Evolutionary conservation across 2,888 invertebrate species (phyloP).

Genomic region (Limnephilus marmoratus): DNA sequence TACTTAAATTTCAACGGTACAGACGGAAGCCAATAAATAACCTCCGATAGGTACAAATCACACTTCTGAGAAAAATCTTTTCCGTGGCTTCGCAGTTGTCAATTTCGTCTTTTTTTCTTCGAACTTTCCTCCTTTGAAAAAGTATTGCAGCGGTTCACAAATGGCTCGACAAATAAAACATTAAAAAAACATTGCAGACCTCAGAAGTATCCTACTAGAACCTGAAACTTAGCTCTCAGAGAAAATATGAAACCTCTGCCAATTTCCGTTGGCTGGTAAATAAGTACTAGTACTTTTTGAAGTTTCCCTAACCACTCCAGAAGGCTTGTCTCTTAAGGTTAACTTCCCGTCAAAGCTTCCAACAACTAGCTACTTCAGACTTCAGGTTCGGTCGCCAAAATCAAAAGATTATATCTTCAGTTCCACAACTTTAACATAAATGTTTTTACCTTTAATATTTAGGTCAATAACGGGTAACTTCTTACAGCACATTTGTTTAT

Average conservation of each 20-base stretch:
- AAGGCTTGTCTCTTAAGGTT: constrained; percentile 36
- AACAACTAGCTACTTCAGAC: constrained; percentile 41
- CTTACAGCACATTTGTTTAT: neutral
- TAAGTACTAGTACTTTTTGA: neutral
- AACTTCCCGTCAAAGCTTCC: constrained; percentile 46
- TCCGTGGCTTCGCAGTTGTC: too few relatives aligned
- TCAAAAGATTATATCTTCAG: constrained; percentile 5
- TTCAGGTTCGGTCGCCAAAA: constrained; percentile 17
- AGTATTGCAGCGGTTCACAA: neutral
- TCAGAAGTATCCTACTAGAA: constrained; percentile 10
- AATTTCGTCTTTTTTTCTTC: neutral
- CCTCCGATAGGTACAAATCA: too few relatives aligned
- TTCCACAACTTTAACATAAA: neutral
- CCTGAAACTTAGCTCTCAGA: constrained; percentile 20
- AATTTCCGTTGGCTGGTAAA: constrained; percentile 34
- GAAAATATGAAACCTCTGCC: constrained; percentile 43
- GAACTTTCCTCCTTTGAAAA: neutral
- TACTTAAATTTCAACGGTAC: too few relatives aligned
- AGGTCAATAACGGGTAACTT: neutral
- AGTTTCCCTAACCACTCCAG: constrained; percentile 45
- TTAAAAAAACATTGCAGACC: neutral
- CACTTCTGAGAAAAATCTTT: too few relatives aligned
- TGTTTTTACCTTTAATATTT: neutral
- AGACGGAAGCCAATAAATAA: too few relatives aligned
- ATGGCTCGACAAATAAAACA: neutral